Evolutionary conservation across 2,113 vertebrate species (phyloP).

Genomic region (Atractosteus spatula): DNA sequence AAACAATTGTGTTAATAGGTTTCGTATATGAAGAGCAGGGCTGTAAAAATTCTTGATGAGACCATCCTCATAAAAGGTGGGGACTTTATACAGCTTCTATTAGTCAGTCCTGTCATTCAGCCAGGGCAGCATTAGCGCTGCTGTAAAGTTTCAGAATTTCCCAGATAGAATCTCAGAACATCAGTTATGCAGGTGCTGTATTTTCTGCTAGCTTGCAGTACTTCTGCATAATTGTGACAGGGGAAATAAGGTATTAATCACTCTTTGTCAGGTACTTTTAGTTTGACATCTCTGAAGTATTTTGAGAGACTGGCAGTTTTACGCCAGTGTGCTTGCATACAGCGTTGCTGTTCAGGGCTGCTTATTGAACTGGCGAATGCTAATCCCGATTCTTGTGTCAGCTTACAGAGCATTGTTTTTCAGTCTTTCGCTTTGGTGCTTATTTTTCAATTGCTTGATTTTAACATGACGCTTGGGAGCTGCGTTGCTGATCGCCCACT

Average conservation of each 20-base stretch:
- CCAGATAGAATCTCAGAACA: not conserved
- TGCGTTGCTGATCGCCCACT: no score
- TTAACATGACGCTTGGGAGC: no score
- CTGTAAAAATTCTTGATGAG: no score
- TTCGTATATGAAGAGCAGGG: no score
- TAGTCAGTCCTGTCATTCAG: not conserved
- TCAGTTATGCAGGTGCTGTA: not conserved
- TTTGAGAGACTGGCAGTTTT: no score
- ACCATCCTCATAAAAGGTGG: not conserved
- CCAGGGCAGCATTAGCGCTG: not conserved
- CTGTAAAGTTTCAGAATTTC: not conserved
- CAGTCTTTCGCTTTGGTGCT: no score
- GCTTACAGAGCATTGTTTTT: no score
- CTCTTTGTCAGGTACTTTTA: constrained; percentile 3
- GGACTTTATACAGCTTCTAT: not conserved
- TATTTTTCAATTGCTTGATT: no score
- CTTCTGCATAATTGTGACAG: not conserved
- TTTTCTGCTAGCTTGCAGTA: constrained; percentile 1
- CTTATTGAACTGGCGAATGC: not conserved
- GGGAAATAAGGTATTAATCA: constrained; percentile 5
- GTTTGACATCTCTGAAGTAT: not conserved
- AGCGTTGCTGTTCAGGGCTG: not conserved
- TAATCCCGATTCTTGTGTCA: no score
- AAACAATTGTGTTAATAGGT: no score
- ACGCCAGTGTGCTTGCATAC: not conserved